These are phyloP conservation scores for Melieria picta DNA, from an alignment of 2,888 invertebrate species.

Conservation along the genomic window DNA sequence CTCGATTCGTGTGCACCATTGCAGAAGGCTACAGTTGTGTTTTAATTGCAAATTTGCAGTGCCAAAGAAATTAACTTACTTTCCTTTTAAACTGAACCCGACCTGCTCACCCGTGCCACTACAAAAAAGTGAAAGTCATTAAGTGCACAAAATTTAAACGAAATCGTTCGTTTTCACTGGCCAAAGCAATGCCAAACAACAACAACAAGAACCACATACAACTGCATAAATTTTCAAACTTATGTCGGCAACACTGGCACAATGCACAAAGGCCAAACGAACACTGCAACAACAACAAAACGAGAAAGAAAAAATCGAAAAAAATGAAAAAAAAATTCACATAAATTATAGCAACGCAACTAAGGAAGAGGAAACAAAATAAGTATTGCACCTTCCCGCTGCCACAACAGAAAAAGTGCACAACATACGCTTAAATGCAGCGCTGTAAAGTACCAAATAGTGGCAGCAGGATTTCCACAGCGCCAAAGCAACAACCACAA, in stretches of 20 bases:
- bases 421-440: constrained; percentile 38
- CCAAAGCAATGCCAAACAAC: neutral
- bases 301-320: neutral
- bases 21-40: no score
- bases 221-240: constrained; percentile 10
- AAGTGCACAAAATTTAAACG: constrained; percentile 45
- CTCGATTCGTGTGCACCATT: no score
- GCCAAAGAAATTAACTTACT: no score
- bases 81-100: no score
- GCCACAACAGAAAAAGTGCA: no score
- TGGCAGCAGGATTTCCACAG: neutral
- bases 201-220: neutral
- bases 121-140: constrained; percentile 52
- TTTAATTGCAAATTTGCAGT: no score
- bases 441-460: neutral
- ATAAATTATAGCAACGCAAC: constrained; percentile 30
- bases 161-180: constrained; percentile 26
- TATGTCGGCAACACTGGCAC: constrained; percentile 22
- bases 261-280: constrained; percentile 6
- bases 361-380: constrained; percentile 13
- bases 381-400: no score
- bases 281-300: constrained; percentile 28
- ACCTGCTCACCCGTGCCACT: neutral
- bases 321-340: constrained; percentile 36
- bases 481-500: neutral